A percentile compares a stretch with the other conserved stretches of the same genome.
Evolutionary conservation across 2,797 vertebrate genomes (phyloP).

Genomic region (Phylloscopus collybita): DNA sequence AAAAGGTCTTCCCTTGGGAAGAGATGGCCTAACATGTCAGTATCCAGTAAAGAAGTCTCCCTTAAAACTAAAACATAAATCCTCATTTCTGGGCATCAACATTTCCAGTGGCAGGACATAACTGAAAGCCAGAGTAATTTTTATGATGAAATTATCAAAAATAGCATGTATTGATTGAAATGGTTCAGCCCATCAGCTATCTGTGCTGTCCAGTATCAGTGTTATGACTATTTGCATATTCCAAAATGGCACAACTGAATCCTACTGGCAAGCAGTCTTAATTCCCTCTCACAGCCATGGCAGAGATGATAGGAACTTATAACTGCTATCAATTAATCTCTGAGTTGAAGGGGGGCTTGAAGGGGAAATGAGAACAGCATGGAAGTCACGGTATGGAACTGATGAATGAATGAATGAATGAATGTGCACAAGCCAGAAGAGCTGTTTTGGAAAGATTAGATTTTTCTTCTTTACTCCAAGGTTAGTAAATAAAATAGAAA

Average conservation of each 20-base stretch:
- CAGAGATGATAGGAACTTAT: background rate
- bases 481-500: background rate
- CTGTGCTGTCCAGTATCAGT: background rate
- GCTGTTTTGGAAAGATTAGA: background rate
- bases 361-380: constrained; percentile 17
- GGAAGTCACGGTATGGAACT: background rate
- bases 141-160: background rate
- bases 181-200: background rate
- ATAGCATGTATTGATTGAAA: background rate
- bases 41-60: background rate
- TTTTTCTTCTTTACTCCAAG: background rate
- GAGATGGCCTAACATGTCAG: background rate
- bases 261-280: background rate
- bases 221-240: background rate
- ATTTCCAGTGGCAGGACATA: background rate
- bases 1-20: background rate
- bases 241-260: background rate
- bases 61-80: background rate
- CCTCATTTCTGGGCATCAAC: background rate
- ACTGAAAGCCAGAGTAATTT: background rate
- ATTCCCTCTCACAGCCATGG: background rate
- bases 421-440: background rate
- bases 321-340: constrained; percentile 15
- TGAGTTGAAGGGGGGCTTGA: background rate
- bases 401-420: background rate